Percentiles rank a stretch among this genome's conserved stretches.
Conservation (phyloP, 2,113 vertebrate genomes). For the Regulus satrapa region DNA sequence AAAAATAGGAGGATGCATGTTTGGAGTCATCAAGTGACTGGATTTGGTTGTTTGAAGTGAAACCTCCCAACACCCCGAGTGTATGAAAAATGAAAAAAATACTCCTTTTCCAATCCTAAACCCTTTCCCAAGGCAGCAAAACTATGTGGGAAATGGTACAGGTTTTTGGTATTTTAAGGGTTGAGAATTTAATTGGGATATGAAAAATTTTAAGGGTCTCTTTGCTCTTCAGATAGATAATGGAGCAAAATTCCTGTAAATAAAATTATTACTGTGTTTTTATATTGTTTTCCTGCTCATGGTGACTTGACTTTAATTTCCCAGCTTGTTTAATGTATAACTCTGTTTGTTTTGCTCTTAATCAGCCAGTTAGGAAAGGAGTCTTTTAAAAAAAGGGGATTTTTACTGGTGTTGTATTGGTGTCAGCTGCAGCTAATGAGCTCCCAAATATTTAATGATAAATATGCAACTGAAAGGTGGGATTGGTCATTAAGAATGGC, state of each 20-base stretch:
- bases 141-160: background rate
- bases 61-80: background rate
- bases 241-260: background rate
- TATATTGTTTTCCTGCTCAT: background rate
- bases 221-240: background rate
- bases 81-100: background rate
- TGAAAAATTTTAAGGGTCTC: background rate
- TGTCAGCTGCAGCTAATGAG: background rate
- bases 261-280: background rate
- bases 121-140: background rate
- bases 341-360: background rate
- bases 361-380: background rate
- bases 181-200: background rate
- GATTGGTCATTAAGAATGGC: background rate
- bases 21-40: too few relatives aligned
- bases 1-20: too few relatives aligned
- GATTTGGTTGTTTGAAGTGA: background rate
- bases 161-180: background rate
- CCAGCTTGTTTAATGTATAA: background rate
- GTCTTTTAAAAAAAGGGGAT: too few relatives aligned
- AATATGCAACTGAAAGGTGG: background rate
- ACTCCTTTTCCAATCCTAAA: background rate
- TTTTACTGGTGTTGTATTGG: background rate
- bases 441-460: background rate
- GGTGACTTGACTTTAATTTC: background rate